These are phyloP conservation scores for Lutjanus argentimaculatus DNA, from an alignment of 2,797 vertebrate species.

Conservation along the genomic window DNA sequence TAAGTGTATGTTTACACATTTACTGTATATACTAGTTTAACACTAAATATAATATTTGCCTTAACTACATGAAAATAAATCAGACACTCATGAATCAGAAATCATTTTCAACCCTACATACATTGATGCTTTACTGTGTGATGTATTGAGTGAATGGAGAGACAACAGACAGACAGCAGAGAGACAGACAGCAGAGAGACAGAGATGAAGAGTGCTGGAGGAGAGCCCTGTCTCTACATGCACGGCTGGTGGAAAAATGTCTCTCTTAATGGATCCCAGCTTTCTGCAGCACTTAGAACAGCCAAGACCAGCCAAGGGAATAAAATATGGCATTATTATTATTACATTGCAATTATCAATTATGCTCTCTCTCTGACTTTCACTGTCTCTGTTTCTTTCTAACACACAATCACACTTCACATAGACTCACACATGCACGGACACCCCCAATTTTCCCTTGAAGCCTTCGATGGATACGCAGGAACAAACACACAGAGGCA, in stretches of 20 bases:
- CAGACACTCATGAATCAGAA: constrained; percentile 16
- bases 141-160: constrained; percentile 54
- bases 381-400: constrained; percentile 29
- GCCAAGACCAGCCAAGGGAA: constrained; percentile 70
- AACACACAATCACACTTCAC: constrained; percentile 29
- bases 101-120: constrained; percentile 1
- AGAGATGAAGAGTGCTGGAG: constrained; percentile 71
- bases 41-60: not conserved
- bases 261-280: constrained; percentile 84
- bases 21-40: not conserved
- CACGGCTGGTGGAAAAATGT: constrained; percentile 82
- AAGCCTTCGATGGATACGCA: constrained; percentile 20
- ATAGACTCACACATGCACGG: not conserved
- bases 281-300: constrained; percentile 73
- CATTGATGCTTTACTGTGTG: constrained; percentile 34
- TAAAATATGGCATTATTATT: constrained; percentile 80
- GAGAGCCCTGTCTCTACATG: constrained; percentile 79
- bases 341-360: constrained; percentile 78
- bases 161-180: constrained; percentile 53
- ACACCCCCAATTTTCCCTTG: constrained; percentile 4
- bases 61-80: not conserved
- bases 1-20: not conserved
- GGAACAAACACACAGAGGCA: constrained; percentile 22
- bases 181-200: constrained; percentile 63
- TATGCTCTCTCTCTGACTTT: constrained; percentile 55